Conservation (phyloP, 92 coral and sea anemone genomes). For the Isaurus tuberculatus region DNA sequence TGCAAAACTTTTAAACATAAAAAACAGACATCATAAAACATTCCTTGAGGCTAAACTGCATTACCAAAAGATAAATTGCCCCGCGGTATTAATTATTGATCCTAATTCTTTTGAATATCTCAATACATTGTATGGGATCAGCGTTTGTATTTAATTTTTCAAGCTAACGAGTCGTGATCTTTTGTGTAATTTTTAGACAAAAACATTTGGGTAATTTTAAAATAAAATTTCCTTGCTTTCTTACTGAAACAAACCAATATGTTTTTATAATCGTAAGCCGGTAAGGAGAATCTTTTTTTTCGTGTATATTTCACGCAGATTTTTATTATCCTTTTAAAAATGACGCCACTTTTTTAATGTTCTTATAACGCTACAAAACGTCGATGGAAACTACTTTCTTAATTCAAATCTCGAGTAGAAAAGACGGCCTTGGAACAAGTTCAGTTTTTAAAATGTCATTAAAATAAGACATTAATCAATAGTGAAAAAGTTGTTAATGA, state of each 20-base stretch:
- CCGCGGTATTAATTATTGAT: neutral
- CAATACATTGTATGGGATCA: neutral
- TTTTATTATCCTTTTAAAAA: neutral
- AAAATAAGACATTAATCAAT: neutral
- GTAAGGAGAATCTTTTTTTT: no score
- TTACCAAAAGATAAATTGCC: neutral
- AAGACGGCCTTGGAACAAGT: neutral
- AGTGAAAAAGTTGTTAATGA: neutral
- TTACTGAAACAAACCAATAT: no score
- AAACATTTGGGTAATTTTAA: neutral
- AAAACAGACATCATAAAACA: neutral
- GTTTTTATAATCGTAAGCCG: neutral
- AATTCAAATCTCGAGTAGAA: neutral
- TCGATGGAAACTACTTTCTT: no score
- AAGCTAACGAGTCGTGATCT: neutral
- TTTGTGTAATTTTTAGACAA: neutral
- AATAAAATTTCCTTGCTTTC: neutral
- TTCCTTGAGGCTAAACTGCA: conserved; percentile 19
- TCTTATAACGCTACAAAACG: neutral
- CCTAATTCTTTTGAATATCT: neutral
- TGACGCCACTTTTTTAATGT: neutral
- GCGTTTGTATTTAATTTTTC: neutral
- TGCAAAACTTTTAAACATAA: neutral
- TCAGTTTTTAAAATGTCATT: neutral
- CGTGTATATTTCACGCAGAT: neutral